These are phyloP conservation scores for Steromphala cineraria DNA, from an alignment of 2,888 invertebrate genomes.

Conservation along the genomic window DNA sequence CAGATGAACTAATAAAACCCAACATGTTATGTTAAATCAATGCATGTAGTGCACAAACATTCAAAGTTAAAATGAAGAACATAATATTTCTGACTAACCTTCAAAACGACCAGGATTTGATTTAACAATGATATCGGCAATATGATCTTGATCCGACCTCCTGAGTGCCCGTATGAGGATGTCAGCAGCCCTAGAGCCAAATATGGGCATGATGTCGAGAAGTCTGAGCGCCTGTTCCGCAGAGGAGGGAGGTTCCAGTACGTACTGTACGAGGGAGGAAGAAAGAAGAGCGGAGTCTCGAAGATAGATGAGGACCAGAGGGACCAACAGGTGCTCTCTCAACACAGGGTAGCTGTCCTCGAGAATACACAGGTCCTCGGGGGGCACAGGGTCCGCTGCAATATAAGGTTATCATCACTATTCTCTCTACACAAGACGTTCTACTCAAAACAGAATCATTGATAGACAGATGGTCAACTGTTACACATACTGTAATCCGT, in stretches of 20 bases:
- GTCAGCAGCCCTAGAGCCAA: background rate
- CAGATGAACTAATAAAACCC: too few species aligned
- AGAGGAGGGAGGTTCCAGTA: background rate
- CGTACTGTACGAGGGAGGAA: background rate
- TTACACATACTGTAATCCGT: too few species aligned
- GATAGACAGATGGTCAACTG: too few species aligned
- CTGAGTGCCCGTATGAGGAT: background rate
- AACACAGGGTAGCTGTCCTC: background rate
- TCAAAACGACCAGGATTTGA: background rate
- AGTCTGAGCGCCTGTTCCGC: background rate
- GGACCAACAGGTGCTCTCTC: background rate
- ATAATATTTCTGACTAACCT: background rate
- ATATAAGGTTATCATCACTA: background rate
- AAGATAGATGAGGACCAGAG: background rate
- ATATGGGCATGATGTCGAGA: background rate
- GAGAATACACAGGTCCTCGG: background rate
- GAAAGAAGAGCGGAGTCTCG: background rate
- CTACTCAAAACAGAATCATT: too few species aligned
- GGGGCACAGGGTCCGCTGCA: background rate
- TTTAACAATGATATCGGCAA: background rate
- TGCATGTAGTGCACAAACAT: too few species aligned
- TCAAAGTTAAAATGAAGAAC: too few species aligned
- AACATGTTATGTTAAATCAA: too few species aligned
- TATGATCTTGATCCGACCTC: background rate
- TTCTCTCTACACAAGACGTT: too few species aligned